Percentiles rank a stretch among this genome's conserved stretches.
Conservation (phyloP, 1,140 invertebrate species). For the Ceratina calcarata region DNA sequence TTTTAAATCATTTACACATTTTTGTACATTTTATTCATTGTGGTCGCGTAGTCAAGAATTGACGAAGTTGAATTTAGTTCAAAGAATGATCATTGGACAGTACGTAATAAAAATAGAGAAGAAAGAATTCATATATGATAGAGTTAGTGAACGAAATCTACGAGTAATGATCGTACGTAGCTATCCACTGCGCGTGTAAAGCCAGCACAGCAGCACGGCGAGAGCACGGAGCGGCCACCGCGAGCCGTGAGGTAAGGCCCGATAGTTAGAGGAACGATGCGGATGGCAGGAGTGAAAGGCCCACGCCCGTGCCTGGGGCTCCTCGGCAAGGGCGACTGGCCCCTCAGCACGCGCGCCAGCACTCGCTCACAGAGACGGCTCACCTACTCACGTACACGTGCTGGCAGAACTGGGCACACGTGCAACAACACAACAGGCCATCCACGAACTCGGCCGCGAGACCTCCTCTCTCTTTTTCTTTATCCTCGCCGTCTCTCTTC, state of each 20-base stretch:
- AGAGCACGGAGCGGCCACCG: too few relatives aligned
- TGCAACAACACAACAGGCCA: slow-evolving; percentile 63
- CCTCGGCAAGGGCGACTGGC: slow-evolving; percentile 79
- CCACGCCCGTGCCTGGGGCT: slow-evolving; percentile 81
- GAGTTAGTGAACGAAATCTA: slow-evolving; percentile 47
- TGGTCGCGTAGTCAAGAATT: too few relatives aligned
- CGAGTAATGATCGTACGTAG: slow-evolving; percentile 57
- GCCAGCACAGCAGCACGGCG: background rate
- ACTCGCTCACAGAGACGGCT: slow-evolving; percentile 13
- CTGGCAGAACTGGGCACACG: slow-evolving; percentile 36
- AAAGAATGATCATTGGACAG: too few relatives aligned
- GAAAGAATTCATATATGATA: too few relatives aligned
- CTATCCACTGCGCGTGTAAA: slow-evolving; percentile 28
- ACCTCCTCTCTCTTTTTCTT: slow-evolving; percentile 11
- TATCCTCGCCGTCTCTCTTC: slow-evolving; percentile 9
- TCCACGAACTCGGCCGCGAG: slow-evolving; percentile 59
- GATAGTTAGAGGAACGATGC: slow-evolving; percentile 69
- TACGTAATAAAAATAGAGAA: background rate
- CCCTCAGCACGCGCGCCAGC: slow-evolving; percentile 66
- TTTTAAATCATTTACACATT: too few relatives aligned
- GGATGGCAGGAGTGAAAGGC: slow-evolving; percentile 81
- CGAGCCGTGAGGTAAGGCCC: slow-evolving; percentile 35
- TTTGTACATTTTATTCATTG: too few relatives aligned
- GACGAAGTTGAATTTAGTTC: too few relatives aligned
- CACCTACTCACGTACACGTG: slow-evolving; percentile 31